phyloP scores from a whole-genome alignment of 1,140 invertebrate genomes.

The Pogonomyrmex barbatus region DNA sequence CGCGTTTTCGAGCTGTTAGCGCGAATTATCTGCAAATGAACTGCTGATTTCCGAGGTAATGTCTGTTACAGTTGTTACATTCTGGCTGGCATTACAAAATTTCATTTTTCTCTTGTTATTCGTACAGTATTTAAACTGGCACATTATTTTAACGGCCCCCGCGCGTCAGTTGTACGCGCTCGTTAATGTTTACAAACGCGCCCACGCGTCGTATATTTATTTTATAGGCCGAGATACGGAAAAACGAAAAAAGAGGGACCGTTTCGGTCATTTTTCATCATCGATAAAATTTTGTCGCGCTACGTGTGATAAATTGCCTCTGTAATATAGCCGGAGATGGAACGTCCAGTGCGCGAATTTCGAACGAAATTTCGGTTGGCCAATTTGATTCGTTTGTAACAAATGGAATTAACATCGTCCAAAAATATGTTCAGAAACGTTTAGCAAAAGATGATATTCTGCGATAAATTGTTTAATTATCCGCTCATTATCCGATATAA shows the following conservation, averaged over 20 bases:
- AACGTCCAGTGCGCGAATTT: slow-evolving; percentile 38
- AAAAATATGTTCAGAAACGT: slow-evolving; percentile 28
- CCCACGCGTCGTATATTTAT: background rate
- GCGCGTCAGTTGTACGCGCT: background rate
- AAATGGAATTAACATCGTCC: slow-evolving; percentile 21
- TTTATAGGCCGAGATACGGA: background rate
- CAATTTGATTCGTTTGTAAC: background rate
- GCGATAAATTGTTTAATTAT: slow-evolving; percentile 46
- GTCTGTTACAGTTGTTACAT: background rate
- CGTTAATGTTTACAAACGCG: slow-evolving; percentile 11
- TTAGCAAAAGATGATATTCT: slow-evolving; percentile 7
- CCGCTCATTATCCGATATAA: background rate
- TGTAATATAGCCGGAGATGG: slow-evolving; percentile 53
- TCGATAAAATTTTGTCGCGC: slow-evolving; percentile 41
- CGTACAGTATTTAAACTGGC: background rate
- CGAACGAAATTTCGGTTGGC: background rate
- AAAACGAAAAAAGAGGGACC: background rate
- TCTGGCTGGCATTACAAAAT: background rate
- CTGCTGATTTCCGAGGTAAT: background rate
- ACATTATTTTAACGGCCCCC: background rate
- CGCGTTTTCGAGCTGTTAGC: too few relatives aligned
- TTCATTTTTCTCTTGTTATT: background rate
- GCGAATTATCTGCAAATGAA: background rate
- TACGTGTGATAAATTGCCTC: slow-evolving; percentile 38
- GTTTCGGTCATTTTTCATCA: slow-evolving; percentile 58